Percentiles rank a stretch among this genome's conserved stretches.
phyloP scores from a whole-genome alignment of 2,888 invertebrate genomes.

The Bhutanitis thaidina region DNA sequence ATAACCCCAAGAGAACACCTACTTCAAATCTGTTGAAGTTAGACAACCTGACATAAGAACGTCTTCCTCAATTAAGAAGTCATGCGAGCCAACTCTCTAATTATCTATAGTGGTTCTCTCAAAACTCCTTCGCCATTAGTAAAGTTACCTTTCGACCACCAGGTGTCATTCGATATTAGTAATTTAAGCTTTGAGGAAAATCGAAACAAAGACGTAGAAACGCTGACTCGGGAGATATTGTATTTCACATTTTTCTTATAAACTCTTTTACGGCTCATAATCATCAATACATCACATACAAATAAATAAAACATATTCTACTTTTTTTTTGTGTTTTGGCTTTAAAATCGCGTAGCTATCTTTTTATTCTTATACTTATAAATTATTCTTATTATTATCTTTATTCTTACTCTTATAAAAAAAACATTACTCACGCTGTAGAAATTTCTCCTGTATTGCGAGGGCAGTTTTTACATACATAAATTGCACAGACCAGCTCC shows the following conservation, averaged over 20 bases:
- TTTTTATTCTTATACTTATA: too few species aligned
- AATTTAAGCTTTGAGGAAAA: slow-evolving; percentile 49
- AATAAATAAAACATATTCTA: too few species aligned
- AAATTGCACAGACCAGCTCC: too few species aligned
- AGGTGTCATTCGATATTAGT: slow-evolving; percentile 60
- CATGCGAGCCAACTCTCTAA: slow-evolving; percentile 58
- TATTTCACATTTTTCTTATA: neutral
- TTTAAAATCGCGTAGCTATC: too few species aligned
- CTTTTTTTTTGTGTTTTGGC: too few species aligned
- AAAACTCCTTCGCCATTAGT: slow-evolving; percentile 67
- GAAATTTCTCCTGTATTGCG: too few species aligned
- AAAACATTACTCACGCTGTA: too few species aligned
- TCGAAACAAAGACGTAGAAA: slow-evolving; percentile 43
- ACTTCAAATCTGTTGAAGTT: slow-evolving; percentile 16
- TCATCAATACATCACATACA: too few species aligned
- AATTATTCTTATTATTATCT: too few species aligned
- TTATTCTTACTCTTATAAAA: too few species aligned
- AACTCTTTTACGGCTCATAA: too few species aligned
- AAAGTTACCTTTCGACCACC: slow-evolving; percentile 43
- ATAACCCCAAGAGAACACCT: slow-evolving; percentile 28
- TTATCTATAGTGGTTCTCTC: slow-evolving; percentile 63
- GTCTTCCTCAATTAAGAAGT: slow-evolving; percentile 61
- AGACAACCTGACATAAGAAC: slow-evolving; percentile 32
- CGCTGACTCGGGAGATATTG: neutral
- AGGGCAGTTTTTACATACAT: too few species aligned